Percentiles rank a stretch among this genome's conserved stretches.
Conservation (phyloP, 64 coral and sea anemone species). For the Porites australiensis region DNA sequence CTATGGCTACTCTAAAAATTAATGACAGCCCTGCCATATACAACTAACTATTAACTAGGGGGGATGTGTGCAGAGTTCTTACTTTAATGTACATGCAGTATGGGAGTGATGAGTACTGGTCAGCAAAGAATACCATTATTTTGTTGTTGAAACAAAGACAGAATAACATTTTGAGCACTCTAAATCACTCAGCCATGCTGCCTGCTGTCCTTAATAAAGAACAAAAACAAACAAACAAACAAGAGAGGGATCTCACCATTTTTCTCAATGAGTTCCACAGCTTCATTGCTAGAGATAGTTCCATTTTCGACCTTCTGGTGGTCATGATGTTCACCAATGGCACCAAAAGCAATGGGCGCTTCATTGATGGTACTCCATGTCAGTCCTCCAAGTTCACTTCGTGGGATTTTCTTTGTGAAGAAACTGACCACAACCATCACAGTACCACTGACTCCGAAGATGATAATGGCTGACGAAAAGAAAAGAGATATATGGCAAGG, state of each 20-base stretch:
- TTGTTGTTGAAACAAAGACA: too few relatives aligned
- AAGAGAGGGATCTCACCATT: slow-evolving; percentile 24
- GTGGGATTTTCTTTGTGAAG: slow-evolving; percentile 83
- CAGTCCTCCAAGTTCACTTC: slow-evolving; percentile 88
- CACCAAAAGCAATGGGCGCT: slow-evolving; percentile 45
- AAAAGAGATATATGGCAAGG: neutral
- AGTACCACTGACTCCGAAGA: slow-evolving; percentile 62
- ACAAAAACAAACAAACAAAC: neutral
- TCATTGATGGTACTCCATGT: slow-evolving; percentile 92
- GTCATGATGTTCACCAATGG: slow-evolving; percentile 18
- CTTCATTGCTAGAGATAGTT: neutral
- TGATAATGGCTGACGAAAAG: slow-evolving; percentile 65
- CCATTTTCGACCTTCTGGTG: slow-evolving; percentile 33
- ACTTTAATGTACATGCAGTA: too few relatives aligned
- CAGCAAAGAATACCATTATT: too few relatives aligned
- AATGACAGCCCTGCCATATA: too few relatives aligned
- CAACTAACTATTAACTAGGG: too few relatives aligned
- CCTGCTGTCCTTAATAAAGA: neutral
- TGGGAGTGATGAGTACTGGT: too few relatives aligned
- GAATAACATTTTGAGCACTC: too few relatives aligned
- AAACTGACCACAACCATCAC: slow-evolving; percentile 83
- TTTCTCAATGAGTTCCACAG: slow-evolving; percentile 34
- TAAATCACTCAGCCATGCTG: too few relatives aligned
- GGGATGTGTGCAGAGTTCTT: too few relatives aligned
- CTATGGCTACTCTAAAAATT: too few relatives aligned